Conservation (phyloP, 2,113 vertebrate species). For the Pseudopodoces humilis region DNA sequence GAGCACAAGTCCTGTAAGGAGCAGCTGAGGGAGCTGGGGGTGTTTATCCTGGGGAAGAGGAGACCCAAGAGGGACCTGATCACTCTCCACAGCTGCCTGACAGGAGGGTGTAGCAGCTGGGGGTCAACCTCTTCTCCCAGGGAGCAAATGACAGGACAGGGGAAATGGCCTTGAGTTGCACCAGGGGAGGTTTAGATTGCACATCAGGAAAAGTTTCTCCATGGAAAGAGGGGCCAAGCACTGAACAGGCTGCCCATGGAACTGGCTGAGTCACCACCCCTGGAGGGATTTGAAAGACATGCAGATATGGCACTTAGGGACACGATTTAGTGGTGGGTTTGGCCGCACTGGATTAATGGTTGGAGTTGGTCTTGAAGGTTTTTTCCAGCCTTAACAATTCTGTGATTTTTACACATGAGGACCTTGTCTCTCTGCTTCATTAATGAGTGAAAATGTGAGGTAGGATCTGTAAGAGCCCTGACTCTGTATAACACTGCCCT, state of each 20-base stretch:
- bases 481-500: neutral
- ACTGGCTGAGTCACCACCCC: neutral
- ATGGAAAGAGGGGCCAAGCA: neutral
- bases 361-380: neutral
- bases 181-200: neutral
- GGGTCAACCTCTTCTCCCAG: accelerated
- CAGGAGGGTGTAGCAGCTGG: accelerated
- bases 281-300: neutral
- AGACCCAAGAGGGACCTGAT: accelerated
- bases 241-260: neutral
- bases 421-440: neutral
- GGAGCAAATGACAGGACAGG: accelerated
- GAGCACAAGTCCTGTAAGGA: neutral
- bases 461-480: neutral
- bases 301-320: neutral
- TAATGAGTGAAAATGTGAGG: neutral
- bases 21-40: accelerated
- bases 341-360: neutral
- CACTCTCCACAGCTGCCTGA: accelerated
- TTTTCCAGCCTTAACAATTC: neutral
- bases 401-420: accelerated
- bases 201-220: neutral
- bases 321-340: neutral
- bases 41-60: neutral
- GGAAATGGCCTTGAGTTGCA: neutral